These are phyloP conservation scores for Fabriciana adippe DNA, from an alignment of 2,888 invertebrate genomes.

Conservation along the genomic window DNA sequence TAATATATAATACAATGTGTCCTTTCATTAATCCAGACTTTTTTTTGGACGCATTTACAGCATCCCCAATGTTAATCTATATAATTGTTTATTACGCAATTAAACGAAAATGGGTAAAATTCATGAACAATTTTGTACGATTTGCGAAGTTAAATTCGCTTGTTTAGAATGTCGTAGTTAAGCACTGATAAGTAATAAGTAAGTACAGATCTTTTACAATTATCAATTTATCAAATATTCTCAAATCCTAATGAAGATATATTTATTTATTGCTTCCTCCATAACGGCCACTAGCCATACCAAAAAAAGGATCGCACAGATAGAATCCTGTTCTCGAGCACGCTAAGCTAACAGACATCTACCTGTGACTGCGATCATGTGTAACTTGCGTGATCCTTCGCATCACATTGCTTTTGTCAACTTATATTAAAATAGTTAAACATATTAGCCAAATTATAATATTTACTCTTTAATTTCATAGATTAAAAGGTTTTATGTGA, in stretches of 20 bases:
- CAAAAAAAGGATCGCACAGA: conserved; percentile 67
- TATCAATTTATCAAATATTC: conserved; percentile 31
- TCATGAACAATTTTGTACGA: too few relatives aligned
- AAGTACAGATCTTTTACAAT: neutral
- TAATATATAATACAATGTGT: conserved; percentile 37
- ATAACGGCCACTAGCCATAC: conserved; percentile 68
- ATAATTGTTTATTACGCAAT: too few relatives aligned
- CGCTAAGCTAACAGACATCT: conserved; percentile 60
- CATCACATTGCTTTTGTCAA: conserved; percentile 37
- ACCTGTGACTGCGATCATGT: conserved; percentile 66
- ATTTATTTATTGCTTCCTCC: conserved; percentile 65
- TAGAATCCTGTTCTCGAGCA: conserved; percentile 72
- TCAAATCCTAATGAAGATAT: conserved; percentile 44
- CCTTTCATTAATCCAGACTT: conserved; percentile 16
- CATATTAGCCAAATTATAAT: neutral
- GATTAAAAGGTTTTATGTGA: neutral
- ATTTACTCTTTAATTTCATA: neutral
- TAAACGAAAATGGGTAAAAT: too few relatives aligned
- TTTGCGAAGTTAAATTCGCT: too few relatives aligned
- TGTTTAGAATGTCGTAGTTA: neutral
- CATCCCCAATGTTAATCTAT: too few relatives aligned
- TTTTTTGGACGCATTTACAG: too few relatives aligned
- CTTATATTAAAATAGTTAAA: conserved; percentile 27
- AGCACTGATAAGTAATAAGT: neutral
- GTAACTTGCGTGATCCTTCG: conserved; percentile 61